Percentiles rank a stretch among this genome's conserved stretches.
Conservation (phyloP, 2,113 vertebrate species). For the Ifrita kowaldi region DNA sequence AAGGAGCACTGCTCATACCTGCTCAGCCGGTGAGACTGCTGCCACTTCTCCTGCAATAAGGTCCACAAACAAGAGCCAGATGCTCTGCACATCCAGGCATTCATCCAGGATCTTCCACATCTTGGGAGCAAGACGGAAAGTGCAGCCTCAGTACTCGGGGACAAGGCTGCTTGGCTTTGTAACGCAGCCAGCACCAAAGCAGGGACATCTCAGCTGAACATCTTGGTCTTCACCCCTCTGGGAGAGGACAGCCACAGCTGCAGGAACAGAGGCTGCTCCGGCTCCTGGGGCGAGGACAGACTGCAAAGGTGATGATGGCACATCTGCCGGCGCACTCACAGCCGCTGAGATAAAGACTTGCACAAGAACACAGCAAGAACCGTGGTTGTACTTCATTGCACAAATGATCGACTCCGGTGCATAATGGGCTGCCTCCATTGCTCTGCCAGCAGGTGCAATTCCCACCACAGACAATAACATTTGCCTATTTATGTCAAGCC, state of each 20-base stretch:
- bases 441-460: slow-evolving; percentile 54
- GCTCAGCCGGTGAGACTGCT: neutral
- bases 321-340: neutral
- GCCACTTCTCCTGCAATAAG: neutral
- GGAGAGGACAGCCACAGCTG: neutral
- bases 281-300: neutral
- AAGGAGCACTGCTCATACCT: neutral
- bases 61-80: neutral
- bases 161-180: neutral
- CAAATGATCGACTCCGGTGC: neutral
- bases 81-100: neutral
- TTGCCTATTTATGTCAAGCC: slow-evolving; percentile 50
- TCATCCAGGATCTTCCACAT: neutral
- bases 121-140: neutral
- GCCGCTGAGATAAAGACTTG: neutral
- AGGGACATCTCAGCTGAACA: neutral
- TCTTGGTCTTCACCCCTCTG: neutral
- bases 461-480: slow-evolving; percentile 32
- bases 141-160: neutral
- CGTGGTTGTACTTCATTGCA: neutral
- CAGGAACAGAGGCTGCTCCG: neutral
- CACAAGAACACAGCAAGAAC: slow-evolving; percentile 15
- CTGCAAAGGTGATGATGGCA: neutral
- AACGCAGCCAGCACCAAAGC: fast-evolving
- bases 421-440: slow-evolving; percentile 24